Evolutionary conservation across 2,888 invertebrate genomes (phyloP), one percentile per base, ranked within the genome.

Genomic region (Orthonychiurus folsomi): DNA sequence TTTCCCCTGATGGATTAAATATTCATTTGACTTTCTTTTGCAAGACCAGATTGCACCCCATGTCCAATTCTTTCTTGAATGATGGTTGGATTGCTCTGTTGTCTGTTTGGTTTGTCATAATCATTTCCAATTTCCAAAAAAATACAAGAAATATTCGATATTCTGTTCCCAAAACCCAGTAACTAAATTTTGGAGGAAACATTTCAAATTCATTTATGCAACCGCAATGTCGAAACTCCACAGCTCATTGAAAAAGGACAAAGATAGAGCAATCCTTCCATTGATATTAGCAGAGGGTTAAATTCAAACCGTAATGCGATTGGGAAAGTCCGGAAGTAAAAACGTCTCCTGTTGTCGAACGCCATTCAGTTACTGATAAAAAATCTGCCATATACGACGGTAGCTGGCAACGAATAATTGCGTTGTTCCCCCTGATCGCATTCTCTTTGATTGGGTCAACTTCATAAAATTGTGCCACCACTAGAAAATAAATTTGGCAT

Each of bases 351-450:
- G 61, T 62, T 18, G 70, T 71, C 2, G 70, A 67, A 21, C 67
- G 69, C 73, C 73, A 73, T 58, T 69, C 71, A 3, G 66, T 82
- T 71, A 94, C 90, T 75, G 82, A 84, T 67, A 94, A 89, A 79
- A 93, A 93, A 80, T 93, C 93, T 66, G 89, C 89, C 66, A 93
- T 92, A 79, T 92, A 94, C 68, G 90, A 90, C 58, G 93, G 93
- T 75, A 91, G 87, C 74, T 88, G 88, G 80, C 91, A 92, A 80
- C 90, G 91, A 50, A 73, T 28, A 1, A 91, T 87, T 66, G 89
- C 91, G 74, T 90, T 85, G 79, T 92, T 92, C 73, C 92, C 91
- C 73, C 89, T 85, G 75, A 92, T 92, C 63, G 88, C 89, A 78
- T 91, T 90, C 78, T 92, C 92, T 80, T 91, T 88, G 80, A 88